These are phyloP conservation scores for Iphiclides podalirius DNA, from an alignment of 2,888 invertebrate species.

Conservation along the genomic window DNA sequence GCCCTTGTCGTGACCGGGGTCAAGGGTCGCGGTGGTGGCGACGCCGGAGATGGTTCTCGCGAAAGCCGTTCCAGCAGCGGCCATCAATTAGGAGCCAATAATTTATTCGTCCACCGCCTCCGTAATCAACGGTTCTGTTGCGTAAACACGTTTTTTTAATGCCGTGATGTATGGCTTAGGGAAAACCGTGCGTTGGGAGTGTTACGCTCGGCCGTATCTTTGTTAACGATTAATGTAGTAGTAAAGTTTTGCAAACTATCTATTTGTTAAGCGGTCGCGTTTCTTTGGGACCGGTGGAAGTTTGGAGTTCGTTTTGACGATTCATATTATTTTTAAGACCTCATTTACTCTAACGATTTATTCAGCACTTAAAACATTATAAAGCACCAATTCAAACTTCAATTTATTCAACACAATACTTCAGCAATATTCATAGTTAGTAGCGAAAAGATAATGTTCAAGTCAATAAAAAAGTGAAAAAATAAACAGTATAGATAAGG, in stretches of 20 bases:
- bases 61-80: conserved; percentile 8
- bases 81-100: conserved; percentile 11
- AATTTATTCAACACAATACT: too few species aligned
- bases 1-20: not conserved
- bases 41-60: conserved; percentile 12
- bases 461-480: too few species aligned
- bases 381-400: too few species aligned
- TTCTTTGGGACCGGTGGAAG: too few species aligned
- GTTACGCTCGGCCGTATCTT: not conserved
- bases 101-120: conserved; percentile 18
- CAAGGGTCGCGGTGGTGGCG: conserved; percentile 11
- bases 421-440: too few species aligned
- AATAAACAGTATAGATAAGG: too few species aligned
- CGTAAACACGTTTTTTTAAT: conserved; percentile 17
- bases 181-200: conserved; percentile 1
- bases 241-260: too few species aligned
- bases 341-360: not conserved
- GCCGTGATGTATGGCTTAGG: conserved; percentile 18
- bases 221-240: not conserved
- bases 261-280: too few species aligned
- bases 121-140: conserved; percentile 19
- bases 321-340: not conserved
- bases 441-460: too few species aligned
- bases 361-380: too few species aligned
- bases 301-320: too few species aligned